Conservation (phyloP, 37 sponge, comb jelly and placozoan genomes). For the Amphimedon queenslandica region DNA sequence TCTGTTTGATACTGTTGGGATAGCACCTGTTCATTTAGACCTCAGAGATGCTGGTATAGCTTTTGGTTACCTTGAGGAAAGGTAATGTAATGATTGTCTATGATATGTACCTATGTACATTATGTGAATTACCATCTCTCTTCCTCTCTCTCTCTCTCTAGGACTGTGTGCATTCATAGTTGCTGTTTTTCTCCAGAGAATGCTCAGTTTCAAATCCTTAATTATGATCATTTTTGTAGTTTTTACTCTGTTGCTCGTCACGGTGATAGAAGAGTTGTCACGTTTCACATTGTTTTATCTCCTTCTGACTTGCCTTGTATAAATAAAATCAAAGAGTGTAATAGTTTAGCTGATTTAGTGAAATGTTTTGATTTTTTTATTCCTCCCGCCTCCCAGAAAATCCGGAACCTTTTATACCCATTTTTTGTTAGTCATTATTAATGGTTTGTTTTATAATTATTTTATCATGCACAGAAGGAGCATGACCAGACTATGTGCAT, state of each 20-base stretch:
- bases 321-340: too few relatives aligned
- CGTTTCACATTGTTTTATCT: conserved; percentile 58
- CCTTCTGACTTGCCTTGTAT: too few relatives aligned
- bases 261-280: conserved; percentile 38
- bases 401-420: too few relatives aligned
- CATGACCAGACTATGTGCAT: too few relatives aligned
- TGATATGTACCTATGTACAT: not conserved
- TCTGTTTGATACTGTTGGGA: conserved; percentile 52
- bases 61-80: conserved; percentile 37
- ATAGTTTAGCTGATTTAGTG: too few relatives aligned
- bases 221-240: conserved; percentile 10
- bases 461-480: too few relatives aligned
- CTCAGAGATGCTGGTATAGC: conserved; percentile 68
- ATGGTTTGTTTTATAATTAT: too few relatives aligned
- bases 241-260: conserved; percentile 66
- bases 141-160: conserved; percentile 10
- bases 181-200: conserved; percentile 77
- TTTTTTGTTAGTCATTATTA: too few relatives aligned
- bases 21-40: conserved; percentile 62
- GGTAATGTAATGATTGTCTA: conserved; percentile 17
- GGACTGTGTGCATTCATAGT: conserved; percentile 74
- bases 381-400: too few relatives aligned
- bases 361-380: too few relatives aligned
- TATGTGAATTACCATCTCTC: not conserved
- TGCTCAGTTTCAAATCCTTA: conserved; percentile 61